Conservation (phyloP, 1,140 invertebrate genomes). For the Papilio helenus region DNA sequence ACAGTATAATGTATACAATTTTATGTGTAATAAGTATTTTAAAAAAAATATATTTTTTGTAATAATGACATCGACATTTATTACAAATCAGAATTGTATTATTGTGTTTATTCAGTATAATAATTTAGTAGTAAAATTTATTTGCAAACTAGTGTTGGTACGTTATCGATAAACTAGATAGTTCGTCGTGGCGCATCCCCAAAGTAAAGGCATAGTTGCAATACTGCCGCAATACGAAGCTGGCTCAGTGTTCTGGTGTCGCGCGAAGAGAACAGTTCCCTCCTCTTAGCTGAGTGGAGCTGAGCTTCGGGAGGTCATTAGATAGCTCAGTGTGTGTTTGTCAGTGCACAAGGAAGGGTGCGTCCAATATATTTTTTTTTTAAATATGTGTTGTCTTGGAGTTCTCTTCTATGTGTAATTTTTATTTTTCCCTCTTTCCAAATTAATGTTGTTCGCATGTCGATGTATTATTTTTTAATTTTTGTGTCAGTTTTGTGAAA, state of each 20-base stretch:
- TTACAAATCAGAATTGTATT: not conserved
- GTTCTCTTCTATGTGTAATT: not conserved
- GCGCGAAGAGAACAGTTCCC: constrained; percentile 18
- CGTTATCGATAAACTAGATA: not conserved
- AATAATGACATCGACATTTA: not conserved
- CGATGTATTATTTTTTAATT: not conserved
- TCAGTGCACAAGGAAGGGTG: constrained; percentile 4
- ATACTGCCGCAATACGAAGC: constrained; percentile 10
- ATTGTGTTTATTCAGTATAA: not conserved
- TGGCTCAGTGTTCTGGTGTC: not conserved
- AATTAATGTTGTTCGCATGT: constrained; percentile 26
- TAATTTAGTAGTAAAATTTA: not conserved
- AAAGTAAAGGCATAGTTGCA: not conserved
- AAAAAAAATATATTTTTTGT: not conserved
- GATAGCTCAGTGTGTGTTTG: not conserved
- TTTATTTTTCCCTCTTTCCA: not conserved
- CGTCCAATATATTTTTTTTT: not conserved
- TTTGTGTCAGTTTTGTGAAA: not conserved
- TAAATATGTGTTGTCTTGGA: not conserved
- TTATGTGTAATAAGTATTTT: not conserved
- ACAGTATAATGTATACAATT: not conserved
- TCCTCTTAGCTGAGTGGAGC: not conserved
- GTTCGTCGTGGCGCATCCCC: not conserved
- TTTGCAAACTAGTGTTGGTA: not conserved
- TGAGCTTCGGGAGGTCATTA: not conserved